These are phyloP conservation scores for Parus major DNA, from an alignment of 2,113 vertebrate species.

Conservation along the genomic window DNA sequence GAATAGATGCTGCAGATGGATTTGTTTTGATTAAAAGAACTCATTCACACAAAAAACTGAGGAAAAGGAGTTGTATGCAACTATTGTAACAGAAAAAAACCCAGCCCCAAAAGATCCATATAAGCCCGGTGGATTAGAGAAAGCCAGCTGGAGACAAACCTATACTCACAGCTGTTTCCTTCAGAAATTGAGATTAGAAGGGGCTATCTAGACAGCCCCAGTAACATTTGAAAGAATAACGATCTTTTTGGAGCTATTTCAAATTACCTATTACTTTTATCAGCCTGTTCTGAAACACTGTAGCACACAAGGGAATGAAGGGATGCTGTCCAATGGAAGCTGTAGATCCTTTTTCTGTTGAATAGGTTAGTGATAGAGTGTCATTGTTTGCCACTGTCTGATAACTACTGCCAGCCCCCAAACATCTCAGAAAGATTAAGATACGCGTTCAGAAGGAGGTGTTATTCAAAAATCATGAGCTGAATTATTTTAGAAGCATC, in stretches of 20 bases:
- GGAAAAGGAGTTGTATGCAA: neutral
- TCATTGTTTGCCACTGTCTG: neutral
- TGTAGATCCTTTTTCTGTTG: neutral
- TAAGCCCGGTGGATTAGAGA: neutral
- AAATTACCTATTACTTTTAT: neutral
- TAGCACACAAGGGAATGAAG: neutral
- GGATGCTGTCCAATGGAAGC: neutral
- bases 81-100: neutral
- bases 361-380: neutral
- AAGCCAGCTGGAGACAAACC: neutral
- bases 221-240: neutral
- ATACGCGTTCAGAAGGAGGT: neutral
- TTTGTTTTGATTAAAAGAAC: neutral
- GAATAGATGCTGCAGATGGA: neutral
- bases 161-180: neutral
- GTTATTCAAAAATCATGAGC: neutral
- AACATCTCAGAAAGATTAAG: neutral
- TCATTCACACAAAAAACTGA: neutral
- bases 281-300: neutral
- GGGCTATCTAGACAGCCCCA: neutral
- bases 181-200: neutral
- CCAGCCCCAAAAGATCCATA: accelerated
- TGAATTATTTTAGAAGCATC: neutral
- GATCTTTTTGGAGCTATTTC: neutral
- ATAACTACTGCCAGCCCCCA: neutral